Evolutionary conservation across 2,888 invertebrate genomes (phyloP), one percentile per base, ranked within the genome.

Genomic region (Agrochola lychnidis): DNA sequence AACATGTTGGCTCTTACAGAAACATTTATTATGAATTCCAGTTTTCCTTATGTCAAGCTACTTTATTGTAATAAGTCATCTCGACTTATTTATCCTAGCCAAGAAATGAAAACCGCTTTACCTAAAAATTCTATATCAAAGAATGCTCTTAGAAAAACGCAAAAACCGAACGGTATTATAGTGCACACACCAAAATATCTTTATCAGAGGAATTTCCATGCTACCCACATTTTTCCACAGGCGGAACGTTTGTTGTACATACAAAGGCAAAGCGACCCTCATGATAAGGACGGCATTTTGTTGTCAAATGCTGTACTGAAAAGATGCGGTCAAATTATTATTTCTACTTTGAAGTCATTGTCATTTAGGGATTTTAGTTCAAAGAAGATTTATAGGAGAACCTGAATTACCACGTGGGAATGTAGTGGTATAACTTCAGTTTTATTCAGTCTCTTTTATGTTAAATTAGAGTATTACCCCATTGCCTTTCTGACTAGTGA

Each of bases 251-350:
- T 82, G 69, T 63, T 79, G 77, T 84, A 63, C 48, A 74, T 71
- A 87, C 86, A 87, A 88, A 86, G 82, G 73, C 71, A 73, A 79
- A 68, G 59, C 81, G 80, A 84, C 87, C 87, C 82, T 81, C 62
- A 72, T 72, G 78, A 77, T 79, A 82, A 82, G 78, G 51, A 62
- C 73, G 77, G 76, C 72, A 86, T 78, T 86, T 74, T 79, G 67
- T 57, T 82, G 76, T 79, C 82, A 82, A 86, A 86, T 78, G 79
- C 86, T 82, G 30, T 67, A 69, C 77, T 79, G 68, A 74, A 73
- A 69, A 78, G 64, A 76, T 79, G 63, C 56, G 71, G 66, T 79
- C 73, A 81, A 71, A 79, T 73, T 72, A 70, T 70, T 69, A 72
- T 75, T 64, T 79, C 40, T 72, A 63, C 59, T 74, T 78, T 70